Evolutionary conservation across 2,797 vertebrate species (phyloP).

Genomic region (Myotis daubentonii): DNA sequence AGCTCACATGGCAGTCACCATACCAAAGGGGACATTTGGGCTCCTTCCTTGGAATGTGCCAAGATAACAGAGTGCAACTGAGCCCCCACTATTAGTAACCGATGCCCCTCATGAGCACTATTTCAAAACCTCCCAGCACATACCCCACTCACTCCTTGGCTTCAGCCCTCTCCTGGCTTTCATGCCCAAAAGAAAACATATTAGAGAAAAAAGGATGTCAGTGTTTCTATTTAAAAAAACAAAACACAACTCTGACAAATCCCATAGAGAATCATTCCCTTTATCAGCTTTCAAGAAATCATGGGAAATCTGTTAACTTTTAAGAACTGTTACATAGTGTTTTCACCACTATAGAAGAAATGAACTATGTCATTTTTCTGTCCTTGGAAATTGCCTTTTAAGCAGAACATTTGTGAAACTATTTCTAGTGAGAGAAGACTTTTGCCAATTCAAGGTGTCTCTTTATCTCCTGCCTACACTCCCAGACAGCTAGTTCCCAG

Average conservation of each 20-base stretch:
- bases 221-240: slow-evolving; percentile 12
- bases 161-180: background rate
- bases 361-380: background rate
- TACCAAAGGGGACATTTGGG: slow-evolving; percentile 69
- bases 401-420: background rate
- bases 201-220: slow-evolving; percentile 23
- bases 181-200: slow-evolving; percentile 38
- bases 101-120: slow-evolving; percentile 80
- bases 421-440: background rate
- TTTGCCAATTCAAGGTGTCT: background rate
- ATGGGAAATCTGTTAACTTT: slow-evolving; percentile 54
- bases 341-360: background rate
- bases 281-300: slow-evolving; percentile 49
- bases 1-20: slow-evolving; percentile 77
- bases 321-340: background rate
- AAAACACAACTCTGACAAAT: slow-evolving; percentile 31
- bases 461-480: background rate
- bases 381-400: slow-evolving; percentile 25
- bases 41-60: slow-evolving; percentile 37
- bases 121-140: slow-evolving; percentile 80
- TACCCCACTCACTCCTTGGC: background rate
- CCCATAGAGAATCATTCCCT: slow-evolving; percentile 33
- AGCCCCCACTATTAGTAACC: slow-evolving; percentile 82
- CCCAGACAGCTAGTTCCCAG: background rate
- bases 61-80: slow-evolving; percentile 82